Base-by-base conservation (phyloP, 2,888 invertebrate genomes). In the Agrochola lota region DNA sequence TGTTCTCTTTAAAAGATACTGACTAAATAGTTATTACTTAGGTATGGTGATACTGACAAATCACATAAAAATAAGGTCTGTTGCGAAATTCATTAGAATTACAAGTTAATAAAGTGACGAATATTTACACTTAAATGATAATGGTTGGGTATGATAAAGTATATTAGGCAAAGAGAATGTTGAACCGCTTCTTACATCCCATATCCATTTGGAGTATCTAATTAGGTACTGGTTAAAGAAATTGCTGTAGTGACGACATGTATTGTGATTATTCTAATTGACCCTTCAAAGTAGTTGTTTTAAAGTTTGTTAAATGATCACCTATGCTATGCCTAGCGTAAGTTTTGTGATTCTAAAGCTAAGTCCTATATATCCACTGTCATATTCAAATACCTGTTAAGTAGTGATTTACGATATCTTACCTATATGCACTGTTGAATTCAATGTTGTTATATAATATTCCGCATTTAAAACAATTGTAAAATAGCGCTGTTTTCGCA, bases 281-380 rank as follows among this genome's bases (percentile, higher is more conserved):
- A 92, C 90, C 93, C 91, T 91, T 94, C 88, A 92, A 91, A 79
- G 92, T 94, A 94, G 94, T 91, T 91, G 92, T 93, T 94, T 94
- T 89, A 88, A 92, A 91, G 89, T 90, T 92, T 87, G 92, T 92
- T 92, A 91, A 88, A 86, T 85, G 88, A 91, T 92, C 90, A 91
- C 91, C 86, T 92, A 93, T 92, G 88, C 92, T 93, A 94, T 91
- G 80, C 91, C 88, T 94, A 94, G 93, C 88, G 91, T 94, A 94
- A 94, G 93, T 92, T 93, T 92, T 91, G 91, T 93, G 93, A 93
- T 94, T 94, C 92, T 94, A 93, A 94, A 92, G 91, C 91, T 94
- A 91, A 93, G 93, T 93, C 93, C 93, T 95, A 94, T 93, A 92
- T 94, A 92, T 93, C 91, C 94, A 91, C 87, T 92, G 90, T 92